Conservation (phyloP, 2,888 invertebrate genomes). For the Vesta saturnalis region DNA sequence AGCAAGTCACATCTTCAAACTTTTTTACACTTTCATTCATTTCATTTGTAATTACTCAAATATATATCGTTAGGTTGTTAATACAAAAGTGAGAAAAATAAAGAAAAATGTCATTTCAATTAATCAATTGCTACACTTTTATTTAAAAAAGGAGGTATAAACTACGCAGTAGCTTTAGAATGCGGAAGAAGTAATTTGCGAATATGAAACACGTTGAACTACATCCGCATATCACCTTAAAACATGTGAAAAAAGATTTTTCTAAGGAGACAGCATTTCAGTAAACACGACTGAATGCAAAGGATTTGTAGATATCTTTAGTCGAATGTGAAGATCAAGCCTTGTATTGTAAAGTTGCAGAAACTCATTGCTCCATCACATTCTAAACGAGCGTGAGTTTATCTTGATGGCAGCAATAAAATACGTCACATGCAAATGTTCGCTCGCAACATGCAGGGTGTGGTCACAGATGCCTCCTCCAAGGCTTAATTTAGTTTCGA, state of each 20-base stretch:
- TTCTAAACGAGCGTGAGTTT: constrained; percentile 52
- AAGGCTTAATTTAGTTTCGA: constrained; percentile 63
- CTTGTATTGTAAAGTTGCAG: constrained; percentile 49
- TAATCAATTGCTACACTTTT: constrained; percentile 6
- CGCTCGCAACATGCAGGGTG: constrained; percentile 60
- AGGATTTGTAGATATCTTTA: constrained; percentile 34
- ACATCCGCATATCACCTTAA: constrained; percentile 17
- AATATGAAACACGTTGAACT: constrained; percentile 9
- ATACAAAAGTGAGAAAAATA: not conserved
- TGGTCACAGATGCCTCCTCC: constrained; percentile 64
- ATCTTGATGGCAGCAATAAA: constrained; percentile 62
- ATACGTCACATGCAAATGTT: constrained; percentile 65
- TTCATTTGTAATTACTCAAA: too few relatives aligned
- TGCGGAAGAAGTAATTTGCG: constrained; percentile 17
- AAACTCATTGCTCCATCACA: constrained; percentile 50
- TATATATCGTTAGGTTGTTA: too few relatives aligned
- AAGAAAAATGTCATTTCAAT: not conserved
- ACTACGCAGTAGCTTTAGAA: too few relatives aligned
- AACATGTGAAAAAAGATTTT: constrained; percentile 24
- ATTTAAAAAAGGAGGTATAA: constrained; percentile 4
- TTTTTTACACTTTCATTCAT: too few relatives aligned
- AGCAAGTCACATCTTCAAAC: too few relatives aligned
- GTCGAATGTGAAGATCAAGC: constrained; percentile 37
- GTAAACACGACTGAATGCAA: constrained; percentile 26
- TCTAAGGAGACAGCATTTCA: constrained; percentile 18